Percentiles rank a stretch among this genome's conserved stretches.
phyloP scores from a whole-genome alignment of 2,113 vertebrate genomes.

The Brachypteracias leptosomus region DNA sequence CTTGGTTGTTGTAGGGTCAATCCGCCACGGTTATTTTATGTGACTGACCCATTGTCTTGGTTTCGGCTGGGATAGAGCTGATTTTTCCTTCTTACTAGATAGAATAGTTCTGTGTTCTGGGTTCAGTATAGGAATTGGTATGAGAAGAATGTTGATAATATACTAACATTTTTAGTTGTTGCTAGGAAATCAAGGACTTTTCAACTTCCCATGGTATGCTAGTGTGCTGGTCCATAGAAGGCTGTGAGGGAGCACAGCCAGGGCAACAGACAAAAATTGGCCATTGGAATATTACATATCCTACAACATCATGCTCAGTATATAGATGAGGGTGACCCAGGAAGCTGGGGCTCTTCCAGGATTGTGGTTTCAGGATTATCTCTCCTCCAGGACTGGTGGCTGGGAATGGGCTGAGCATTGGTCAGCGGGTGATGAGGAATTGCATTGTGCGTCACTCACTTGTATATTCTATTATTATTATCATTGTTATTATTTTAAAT shows the following conservation, averaged over 20 bases:
- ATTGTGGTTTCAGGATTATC: background rate
- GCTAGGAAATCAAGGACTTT: background rate
- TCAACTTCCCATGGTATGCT: background rate
- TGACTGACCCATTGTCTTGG: background rate
- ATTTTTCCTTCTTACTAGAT: background rate
- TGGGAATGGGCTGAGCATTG: background rate
- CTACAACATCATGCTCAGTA: background rate
- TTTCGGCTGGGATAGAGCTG: background rate
- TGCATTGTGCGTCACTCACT: background rate
- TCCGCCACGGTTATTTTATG: background rate
- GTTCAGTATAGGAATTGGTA: background rate
- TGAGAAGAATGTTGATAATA: background rate
- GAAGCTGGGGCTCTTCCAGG: background rate
- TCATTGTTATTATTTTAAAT: background rate
- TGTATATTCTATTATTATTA: background rate
- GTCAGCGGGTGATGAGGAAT: background rate
- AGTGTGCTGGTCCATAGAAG: background rate
- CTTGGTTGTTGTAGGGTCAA: background rate
- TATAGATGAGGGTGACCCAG: background rate
- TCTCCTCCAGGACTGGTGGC: background rate
- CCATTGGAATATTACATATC: background rate
- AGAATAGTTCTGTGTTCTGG: background rate
- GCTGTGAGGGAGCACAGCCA: background rate
- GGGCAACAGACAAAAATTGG: background rate
- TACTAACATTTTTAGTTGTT: background rate